A percentile compares a stretch with the other conserved stretches of the same genome.
Evolutionary conservation across 1,140 invertebrate genomes (phyloP).

Genomic region (Bombus sibiricus): DNA sequence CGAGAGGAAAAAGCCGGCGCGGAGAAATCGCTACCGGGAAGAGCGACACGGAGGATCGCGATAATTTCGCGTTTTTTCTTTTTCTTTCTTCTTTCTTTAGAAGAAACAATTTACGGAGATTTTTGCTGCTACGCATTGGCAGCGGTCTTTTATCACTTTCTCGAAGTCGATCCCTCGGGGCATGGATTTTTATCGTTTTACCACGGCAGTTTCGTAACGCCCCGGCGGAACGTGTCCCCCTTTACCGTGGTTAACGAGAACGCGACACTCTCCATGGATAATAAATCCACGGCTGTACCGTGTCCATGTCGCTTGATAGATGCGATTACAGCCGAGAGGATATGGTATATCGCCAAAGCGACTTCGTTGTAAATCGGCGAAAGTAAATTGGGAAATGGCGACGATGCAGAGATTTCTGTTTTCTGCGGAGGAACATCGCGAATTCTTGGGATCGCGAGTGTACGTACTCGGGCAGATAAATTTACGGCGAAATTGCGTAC

Average conservation of each 20-base stretch:
- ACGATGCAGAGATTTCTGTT: background rate
- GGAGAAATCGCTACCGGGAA: conserved; percentile 43
- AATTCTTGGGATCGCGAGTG: background rate
- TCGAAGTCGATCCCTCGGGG: conserved; percentile 12
- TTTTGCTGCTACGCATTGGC: conserved; percentile 34
- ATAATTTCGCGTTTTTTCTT: conserved; percentile 29
- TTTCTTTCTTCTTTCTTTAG: conserved; percentile 16
- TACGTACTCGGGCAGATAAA: no score
- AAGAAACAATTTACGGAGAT: conserved; percentile 45
- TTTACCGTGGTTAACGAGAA: conserved; percentile 14
- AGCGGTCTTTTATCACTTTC: conserved; percentile 47
- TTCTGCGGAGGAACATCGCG: background rate
- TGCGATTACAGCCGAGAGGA: background rate
- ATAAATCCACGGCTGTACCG: conserved; percentile 17
- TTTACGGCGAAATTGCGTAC: no score
- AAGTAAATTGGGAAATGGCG: background rate
- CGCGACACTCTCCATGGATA: conserved; percentile 18
- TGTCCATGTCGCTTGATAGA: conserved; percentile 8
- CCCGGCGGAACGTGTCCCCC: background rate
- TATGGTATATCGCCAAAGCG: background rate
- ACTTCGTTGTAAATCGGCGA: background rate
- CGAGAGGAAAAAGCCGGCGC: background rate
- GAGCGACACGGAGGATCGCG: background rate
- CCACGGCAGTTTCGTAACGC: background rate
- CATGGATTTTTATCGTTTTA: conserved; percentile 6